Percentiles rank a stretch among this genome's conserved stretches.
phyloP scores from a whole-genome alignment of 2,113 vertebrate genomes.

The Reinhardtius hippoglossoides region DNA sequence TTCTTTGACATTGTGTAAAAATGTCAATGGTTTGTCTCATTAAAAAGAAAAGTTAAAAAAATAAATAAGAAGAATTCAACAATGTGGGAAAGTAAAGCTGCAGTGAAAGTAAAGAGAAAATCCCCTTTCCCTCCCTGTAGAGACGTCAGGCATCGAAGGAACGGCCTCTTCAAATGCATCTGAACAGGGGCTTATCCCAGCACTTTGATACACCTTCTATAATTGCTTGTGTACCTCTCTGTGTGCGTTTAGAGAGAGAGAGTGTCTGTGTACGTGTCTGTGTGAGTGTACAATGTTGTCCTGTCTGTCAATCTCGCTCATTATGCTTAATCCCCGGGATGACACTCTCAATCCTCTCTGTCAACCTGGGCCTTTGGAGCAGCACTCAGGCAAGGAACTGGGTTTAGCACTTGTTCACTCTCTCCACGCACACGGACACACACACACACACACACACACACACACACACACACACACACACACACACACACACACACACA shows the following conservation, averaged over 20 bases:
- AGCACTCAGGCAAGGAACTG: constrained; percentile 71
- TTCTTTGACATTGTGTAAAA: neutral
- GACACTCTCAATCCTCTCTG: constrained; percentile 80
- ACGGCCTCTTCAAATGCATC: constrained; percentile 65
- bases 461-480: neutral
- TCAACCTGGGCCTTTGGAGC: constrained; percentile 74
- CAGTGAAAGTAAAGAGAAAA: constrained; percentile 61
- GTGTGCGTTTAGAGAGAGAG: constrained; percentile 29
- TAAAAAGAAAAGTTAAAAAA: constrained; percentile 25
- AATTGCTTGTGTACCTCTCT: constrained; percentile 73
- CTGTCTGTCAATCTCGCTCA: constrained; percentile 81
- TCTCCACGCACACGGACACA: constrained; percentile 10
- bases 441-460: constrained; percentile 8
- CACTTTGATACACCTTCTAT: constrained; percentile 80
- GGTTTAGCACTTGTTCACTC: constrained; percentile 69
- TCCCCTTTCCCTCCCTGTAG: constrained; percentile 45
- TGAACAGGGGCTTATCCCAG: constrained; percentile 61
- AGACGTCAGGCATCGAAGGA: constrained; percentile 41
- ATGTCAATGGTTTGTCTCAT: neutral
- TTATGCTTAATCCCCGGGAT: constrained; percentile 80
- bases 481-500: neutral
- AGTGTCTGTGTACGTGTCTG: constrained; percentile 41
- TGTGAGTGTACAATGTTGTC: constrained; percentile 73
- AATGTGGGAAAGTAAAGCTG: no score
- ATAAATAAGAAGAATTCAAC: neutral